These are phyloP conservation scores for Pipa parva DNA, from an alignment of 2,113 vertebrate genomes.

Conservation along the genomic window DNA sequence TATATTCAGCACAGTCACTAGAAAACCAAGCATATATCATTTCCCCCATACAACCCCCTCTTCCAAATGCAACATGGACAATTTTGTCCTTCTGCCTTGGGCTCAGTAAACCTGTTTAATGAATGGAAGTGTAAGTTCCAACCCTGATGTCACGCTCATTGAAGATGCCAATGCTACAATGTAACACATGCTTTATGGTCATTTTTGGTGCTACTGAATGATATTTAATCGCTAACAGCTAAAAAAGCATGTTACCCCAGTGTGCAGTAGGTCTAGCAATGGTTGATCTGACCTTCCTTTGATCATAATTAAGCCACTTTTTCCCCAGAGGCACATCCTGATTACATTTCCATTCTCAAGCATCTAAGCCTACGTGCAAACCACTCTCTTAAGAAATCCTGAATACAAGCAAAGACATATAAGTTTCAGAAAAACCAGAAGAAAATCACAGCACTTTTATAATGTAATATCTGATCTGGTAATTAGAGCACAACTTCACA, in stretches of 20 bases:
- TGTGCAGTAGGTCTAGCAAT: background rate
- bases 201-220: background rate
- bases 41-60: too few relatives aligned
- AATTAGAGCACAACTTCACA: too few relatives aligned
- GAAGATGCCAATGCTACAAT: constrained; percentile 3
- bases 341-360: constrained; percentile 7
- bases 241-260: background rate
- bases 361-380: constrained; percentile 5
- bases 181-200: background rate
- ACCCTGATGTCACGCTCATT: background rate
- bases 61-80: too few relatives aligned
- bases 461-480: too few relatives aligned
- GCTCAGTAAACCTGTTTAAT: too few relatives aligned
- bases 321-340: constrained; percentile 9
- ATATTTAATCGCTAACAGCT: background rate
- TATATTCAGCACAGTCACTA: too few relatives aligned
- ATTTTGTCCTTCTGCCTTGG: too few relatives aligned
- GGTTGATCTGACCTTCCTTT: constrained; percentile 13
- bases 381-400: background rate
- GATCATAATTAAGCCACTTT: constrained; percentile 19
- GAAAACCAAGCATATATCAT: too few relatives aligned
- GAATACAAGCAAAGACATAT: background rate
- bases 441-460: background rate
- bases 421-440: background rate
- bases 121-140: background rate